These are phyloP conservation scores for Erannis defoliaria DNA, from an alignment of 2,888 invertebrate species.

Conservation along the genomic window DNA sequence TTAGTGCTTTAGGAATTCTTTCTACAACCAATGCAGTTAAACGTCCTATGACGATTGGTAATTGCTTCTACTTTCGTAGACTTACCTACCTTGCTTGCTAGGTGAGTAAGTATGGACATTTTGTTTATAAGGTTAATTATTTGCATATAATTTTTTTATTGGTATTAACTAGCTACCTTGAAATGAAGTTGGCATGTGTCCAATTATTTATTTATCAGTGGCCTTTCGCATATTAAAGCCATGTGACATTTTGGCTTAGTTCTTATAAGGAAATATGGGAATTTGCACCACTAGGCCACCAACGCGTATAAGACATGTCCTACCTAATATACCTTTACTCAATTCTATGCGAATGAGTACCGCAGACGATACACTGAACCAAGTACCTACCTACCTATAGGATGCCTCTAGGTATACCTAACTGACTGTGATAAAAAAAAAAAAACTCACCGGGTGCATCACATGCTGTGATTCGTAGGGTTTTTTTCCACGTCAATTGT, in stretches of 20 bases:
- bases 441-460: too few relatives aligned
- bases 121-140: slow-evolving; percentile 2
- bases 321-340: too few relatives aligned
- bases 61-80: slow-evolving; percentile 5
- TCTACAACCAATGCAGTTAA: slow-evolving; percentile 3
- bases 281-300: too few relatives aligned
- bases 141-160: slow-evolving; percentile 12
- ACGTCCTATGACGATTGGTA: background rate
- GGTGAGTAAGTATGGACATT: slow-evolving; percentile 13
- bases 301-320: too few relatives aligned
- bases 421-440: too few relatives aligned
- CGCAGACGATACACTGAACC: background rate
- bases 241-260: too few relatives aligned
- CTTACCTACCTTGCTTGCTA: background rate
- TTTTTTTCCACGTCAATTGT: too few relatives aligned
- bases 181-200: background rate
- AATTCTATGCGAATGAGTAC: too few relatives aligned
- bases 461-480: too few relatives aligned
- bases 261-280: too few relatives aligned
- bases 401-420: too few relatives aligned
- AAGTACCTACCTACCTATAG: background rate
- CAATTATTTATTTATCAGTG: background rate
- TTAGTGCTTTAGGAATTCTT: slow-evolving; percentile 9
- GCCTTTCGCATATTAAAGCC: slow-evolving; percentile 1
- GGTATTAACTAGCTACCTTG: background rate